phyloP scores from a whole-genome alignment of 1,140 invertebrate genomes.

The Pissodes strobi region DNA sequence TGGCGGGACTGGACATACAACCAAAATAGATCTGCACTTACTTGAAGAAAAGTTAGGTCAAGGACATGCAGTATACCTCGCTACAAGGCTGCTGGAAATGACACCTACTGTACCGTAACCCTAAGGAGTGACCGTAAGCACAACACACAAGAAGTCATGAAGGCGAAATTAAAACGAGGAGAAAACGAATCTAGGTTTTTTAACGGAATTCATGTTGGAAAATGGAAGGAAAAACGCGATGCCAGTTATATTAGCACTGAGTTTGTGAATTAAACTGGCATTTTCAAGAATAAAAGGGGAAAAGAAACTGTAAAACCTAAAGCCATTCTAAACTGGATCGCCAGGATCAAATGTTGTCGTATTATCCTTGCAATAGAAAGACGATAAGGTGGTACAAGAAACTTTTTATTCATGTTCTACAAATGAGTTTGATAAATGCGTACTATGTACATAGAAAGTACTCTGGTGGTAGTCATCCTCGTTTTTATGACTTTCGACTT shows the following conservation, averaged over 20 bases:
- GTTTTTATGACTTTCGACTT: constrained; percentile 21
- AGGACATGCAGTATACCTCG: constrained; percentile 51
- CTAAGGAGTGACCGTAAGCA: constrained; percentile 34
- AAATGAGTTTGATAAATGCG: constrained; percentile 24
- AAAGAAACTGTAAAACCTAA: not conserved
- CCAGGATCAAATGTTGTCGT: too few relatives aligned
- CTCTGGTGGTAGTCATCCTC: constrained; percentile 9
- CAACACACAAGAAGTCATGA: constrained; percentile 43
- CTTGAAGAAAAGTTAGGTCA: constrained; percentile 45
- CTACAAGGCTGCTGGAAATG: constrained; percentile 40
- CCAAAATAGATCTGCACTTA: constrained; percentile 45
- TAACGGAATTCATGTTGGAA: constrained; percentile 38
- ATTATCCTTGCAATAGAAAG: not conserved
- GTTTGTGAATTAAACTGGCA: not conserved
- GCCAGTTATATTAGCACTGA: not conserved
- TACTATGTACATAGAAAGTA: too few relatives aligned
- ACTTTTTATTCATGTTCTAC: too few relatives aligned
- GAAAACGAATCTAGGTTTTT: constrained; percentile 45
- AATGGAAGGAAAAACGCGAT: constrained; percentile 48
- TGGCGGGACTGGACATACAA: constrained; percentile 36
- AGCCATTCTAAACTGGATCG: too few relatives aligned
- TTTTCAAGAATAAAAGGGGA: too few relatives aligned
- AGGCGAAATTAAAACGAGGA: constrained; percentile 44
- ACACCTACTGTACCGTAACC: too few relatives aligned
- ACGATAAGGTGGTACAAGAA: not conserved